Conservation (phyloP, 1,140 invertebrate genomes). For the Drosophila lacertosa region DNA sequence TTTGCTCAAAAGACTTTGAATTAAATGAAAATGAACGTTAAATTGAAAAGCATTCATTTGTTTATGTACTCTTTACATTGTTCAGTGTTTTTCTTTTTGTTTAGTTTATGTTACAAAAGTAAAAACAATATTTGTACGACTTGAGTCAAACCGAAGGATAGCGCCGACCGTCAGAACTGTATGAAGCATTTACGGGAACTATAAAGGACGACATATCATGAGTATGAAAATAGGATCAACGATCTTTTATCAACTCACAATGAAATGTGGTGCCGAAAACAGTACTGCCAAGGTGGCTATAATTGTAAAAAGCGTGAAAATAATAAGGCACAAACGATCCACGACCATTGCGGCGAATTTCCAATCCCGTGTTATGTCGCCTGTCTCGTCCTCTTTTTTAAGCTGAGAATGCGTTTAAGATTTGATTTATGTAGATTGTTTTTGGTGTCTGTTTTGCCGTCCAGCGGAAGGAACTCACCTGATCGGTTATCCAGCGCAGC, state of each 20-base stretch:
- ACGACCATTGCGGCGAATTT: constrained; percentile 99
- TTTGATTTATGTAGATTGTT: background rate
- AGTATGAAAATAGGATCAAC: background rate
- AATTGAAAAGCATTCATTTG: constrained; percentile 55
- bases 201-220: constrained; percentile 6
- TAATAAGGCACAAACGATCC: constrained; percentile 99
- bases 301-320: constrained; percentile 99
- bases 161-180: constrained; percentile 17
- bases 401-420: constrained; percentile 85
- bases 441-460: no score
- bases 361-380: constrained; percentile 97
- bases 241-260: constrained; percentile 57
- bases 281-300: constrained; percentile 98
- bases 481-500: constrained; percentile 91
- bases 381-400: constrained; percentile 94
- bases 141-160: constrained; percentile 34
- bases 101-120: constrained; percentile 45
- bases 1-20: background rate
- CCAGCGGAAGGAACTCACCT: no score
- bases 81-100: constrained; percentile 19
- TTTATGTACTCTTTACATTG: constrained; percentile 42
- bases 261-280: constrained; percentile 96
- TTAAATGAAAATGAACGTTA: constrained; percentile 7
- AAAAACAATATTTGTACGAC: constrained; percentile 57
- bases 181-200: constrained; percentile 68